Conservation (phyloP, 2,113 vertebrate genomes). For the Pagrus major region DNA sequence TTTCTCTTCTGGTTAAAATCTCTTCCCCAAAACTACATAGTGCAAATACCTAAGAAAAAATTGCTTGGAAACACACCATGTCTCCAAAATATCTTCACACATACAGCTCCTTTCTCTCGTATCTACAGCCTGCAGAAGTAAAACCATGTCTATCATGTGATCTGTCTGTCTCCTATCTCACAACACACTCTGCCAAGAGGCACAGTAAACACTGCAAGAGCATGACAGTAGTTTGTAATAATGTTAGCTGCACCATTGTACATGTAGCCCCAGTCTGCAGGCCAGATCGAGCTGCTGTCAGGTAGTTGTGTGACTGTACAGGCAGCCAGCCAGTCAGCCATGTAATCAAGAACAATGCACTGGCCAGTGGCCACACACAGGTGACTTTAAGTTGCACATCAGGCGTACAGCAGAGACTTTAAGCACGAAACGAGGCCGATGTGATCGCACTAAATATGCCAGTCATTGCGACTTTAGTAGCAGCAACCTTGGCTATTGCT, state of each 20-base stretch:
- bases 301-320: not conserved
- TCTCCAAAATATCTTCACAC: not conserved
- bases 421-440: constrained; percentile 1
- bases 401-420: not conserved
- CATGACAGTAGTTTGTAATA: not conserved
- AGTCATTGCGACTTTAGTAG: not conserved
- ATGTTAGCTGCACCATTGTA: not conserved
- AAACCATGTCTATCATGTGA: constrained; percentile 1
- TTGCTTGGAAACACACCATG: not conserved
- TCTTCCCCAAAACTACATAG: too few relatives aligned
- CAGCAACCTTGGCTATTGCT: not conserved
- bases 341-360: constrained; percentile 38
- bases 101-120: not conserved
- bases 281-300: not conserved
- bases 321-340: not conserved
- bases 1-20: too few relatives aligned
- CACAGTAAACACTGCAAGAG: not conserved
- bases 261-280: not conserved
- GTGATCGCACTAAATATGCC: not conserved
- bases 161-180: too few relatives aligned
- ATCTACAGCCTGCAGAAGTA: constrained; percentile 7
- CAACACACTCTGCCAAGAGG: not conserved
- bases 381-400: constrained; percentile 14
- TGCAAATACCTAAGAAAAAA: not conserved
- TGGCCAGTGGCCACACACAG: constrained; percentile 16